Conservation (phyloP, 2,888 invertebrate genomes). For the Phortica okadai region DNA sequence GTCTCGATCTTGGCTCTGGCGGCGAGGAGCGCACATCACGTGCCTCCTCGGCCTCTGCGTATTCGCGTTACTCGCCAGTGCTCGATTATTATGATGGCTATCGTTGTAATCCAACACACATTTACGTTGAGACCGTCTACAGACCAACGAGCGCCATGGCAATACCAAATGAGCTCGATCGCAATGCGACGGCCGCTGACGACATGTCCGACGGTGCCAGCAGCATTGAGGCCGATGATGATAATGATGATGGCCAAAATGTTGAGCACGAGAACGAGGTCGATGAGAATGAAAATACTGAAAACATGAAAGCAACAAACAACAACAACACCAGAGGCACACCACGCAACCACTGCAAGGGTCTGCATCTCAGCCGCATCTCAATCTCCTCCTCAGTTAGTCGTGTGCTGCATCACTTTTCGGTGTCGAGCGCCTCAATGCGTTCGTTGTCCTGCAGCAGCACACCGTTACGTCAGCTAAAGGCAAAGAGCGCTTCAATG, state of each 20-base stretch:
- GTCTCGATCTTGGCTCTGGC: constrained; percentile 66
- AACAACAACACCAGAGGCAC: background rate
- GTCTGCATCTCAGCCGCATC: constrained; percentile 74
- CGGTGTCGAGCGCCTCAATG: constrained; percentile 77
- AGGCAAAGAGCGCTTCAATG: constrained; percentile 42
- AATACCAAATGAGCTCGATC: constrained; percentile 45
- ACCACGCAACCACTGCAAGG: constrained; percentile 50
- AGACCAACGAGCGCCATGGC: constrained; percentile 58
- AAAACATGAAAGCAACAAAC: constrained; percentile 31
- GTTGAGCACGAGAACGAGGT: constrained; percentile 36
- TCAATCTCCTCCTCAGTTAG: constrained; percentile 80
- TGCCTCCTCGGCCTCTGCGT: constrained; percentile 59
- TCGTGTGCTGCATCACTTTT: constrained; percentile 83
- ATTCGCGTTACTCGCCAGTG: constrained; percentile 60
- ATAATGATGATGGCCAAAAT: constrained; percentile 45
- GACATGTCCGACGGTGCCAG: constrained; percentile 55
- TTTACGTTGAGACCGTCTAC: constrained; percentile 62
- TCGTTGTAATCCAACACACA: constrained; percentile 54
- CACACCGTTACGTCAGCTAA: constrained; percentile 68
- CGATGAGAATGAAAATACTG: constrained; percentile 52
- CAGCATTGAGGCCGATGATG: constrained; percentile 45
- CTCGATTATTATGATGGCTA: constrained; percentile 60
- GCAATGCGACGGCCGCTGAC: constrained; percentile 37
- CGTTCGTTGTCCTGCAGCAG: constrained; percentile 82
- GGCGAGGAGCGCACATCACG: constrained; percentile 72